Conservation (phyloP, 1,140 invertebrate genomes). For the Drosophila kepulauana region DNA sequence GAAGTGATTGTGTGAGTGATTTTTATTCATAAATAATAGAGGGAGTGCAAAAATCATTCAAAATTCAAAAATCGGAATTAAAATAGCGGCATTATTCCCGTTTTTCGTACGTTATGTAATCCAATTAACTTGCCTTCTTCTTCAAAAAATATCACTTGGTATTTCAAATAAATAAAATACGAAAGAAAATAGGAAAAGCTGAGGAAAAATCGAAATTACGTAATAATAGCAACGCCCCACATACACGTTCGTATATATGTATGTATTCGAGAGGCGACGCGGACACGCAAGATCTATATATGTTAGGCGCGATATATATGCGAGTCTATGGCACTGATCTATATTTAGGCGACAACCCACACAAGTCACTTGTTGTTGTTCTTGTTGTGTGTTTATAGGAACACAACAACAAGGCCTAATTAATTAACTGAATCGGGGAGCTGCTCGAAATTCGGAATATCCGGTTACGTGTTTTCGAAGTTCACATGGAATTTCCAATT, state of each 20-base stretch:
- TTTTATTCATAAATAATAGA: slow-evolving; percentile 1
- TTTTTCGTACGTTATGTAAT: slow-evolving; percentile 47
- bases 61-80: slow-evolving; percentile 1
- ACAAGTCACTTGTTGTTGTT: slow-evolving; percentile 73
- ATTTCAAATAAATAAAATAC: slow-evolving; percentile 14
- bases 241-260: slow-evolving; percentile 37
- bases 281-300: slow-evolving; percentile 44
- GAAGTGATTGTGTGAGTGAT: slow-evolving; percentile 43
- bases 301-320: slow-evolving; percentile 46
- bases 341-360: slow-evolving; percentile 81
- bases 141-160: slow-evolving; percentile 4
- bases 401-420: slow-evolving; percentile 57
- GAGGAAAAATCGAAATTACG: slow-evolving; percentile 67
- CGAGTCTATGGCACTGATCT: slow-evolving; percentile 65
- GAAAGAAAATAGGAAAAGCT: slow-evolving; percentile 1
- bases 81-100: not conserved
- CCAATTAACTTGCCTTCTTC: slow-evolving; percentile 18
- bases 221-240: slow-evolving; percentile 77
- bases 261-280: slow-evolving; percentile 20
- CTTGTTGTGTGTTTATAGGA: slow-evolving; percentile 57
- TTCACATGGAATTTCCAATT: slow-evolving; percentile 43
- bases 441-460: slow-evolving; percentile 65
- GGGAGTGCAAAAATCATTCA: too few relatives aligned
- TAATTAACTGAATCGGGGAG: slow-evolving; percentile 61
- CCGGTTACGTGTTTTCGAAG: slow-evolving; percentile 71